Base-by-base conservation (phyloP, 2,113 vertebrate genomes). In the Anoplopoma fimbria region DNA sequence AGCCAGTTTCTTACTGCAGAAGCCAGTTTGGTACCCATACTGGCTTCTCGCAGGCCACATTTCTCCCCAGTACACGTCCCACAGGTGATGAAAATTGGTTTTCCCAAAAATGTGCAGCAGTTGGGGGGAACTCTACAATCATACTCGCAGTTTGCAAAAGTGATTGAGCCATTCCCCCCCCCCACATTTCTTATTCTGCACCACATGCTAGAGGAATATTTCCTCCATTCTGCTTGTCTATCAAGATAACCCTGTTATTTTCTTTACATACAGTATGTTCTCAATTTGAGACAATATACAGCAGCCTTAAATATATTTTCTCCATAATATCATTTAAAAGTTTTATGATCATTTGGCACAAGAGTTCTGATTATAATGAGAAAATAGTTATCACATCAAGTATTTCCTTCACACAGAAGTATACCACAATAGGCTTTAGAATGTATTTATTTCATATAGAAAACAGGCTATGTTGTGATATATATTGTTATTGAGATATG, bases 91-190 rank as follows among this genome's bases (percentile, higher is more conserved):
- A 36, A 75, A 67, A 77, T 38, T 47, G 27, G 17, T 75, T 79
- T 74, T 57, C 29, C 31, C 60, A 67, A 71, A 78, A 70, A 70
- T 69, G 53, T 25, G 79, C 40, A 60, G 84, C 38, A 58, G 31
- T n/a, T 62, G 15, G 38, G 40, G 33, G 23, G 40, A 31, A n/a
- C 33, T 55, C 27, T 27, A 3, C 36, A 79, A 84, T 69, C 82
- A 79, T 42, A 23, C 68, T 2, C 40, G 31, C 12, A 25, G 47
- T 60, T 61, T 61, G 45, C 29, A 19, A 49, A 36, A 13, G 23
- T 53, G 53, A 73, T 60, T 68, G 64, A 40, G 45, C 21, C 6
- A 23, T 21, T 17, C 29, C 4, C 14, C 49, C 42, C 15, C 12
- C 40, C 40, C 40, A 13, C 36, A 36, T 21, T 36, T 55, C 31